Base-by-base conservation (phyloP, 2,888 invertebrate genomes). In the Sesia apiformis region DNA sequence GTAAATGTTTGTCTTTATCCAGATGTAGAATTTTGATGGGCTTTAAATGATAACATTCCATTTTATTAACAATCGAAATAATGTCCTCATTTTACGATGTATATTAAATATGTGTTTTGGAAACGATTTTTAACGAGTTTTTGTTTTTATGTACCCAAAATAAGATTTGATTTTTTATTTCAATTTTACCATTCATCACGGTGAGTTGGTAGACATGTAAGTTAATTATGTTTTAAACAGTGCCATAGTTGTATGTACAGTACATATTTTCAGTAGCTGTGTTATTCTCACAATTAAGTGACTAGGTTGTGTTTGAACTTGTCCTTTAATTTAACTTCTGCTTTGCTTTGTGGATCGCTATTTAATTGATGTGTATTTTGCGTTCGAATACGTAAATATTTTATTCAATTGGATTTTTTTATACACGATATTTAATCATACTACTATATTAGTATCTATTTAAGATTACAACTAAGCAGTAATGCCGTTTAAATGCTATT, bases 1-100 rank as follows among this genome's bases (percentile, higher is more conserved):
- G 57, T 60, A 62, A 63, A 65, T 67, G 62, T 65, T 67, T 63
- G 68, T 70, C 70, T 65, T 67, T 63, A 69, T 70, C 70, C 69
- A 52, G 72, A 59, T 61, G 63, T 67, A 66, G 65, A 63, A 50
- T 50, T 58, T 65, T 59, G 58, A 63, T 62, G 59, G 69, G 77
- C 76, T 78, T 76, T 76, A 73, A 50, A 74, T 68, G 61, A 63
- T 64, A 40, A 80, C 81, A 84, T 83, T 83, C 78, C 82, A 72
- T 61, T 67, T 65, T 58, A 53, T 46, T 46, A 46, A 46, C 8
- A 8, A 46, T 8, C n/a, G n/a, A 23, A 46, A 6, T 5, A 46
- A 8, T n/a, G 8, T 43, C 4, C 7, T 43, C 7, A 8, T 7
- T 46, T 8, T 46, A 46, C 46, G n/a, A 23, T 46, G n/a, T 46